Evolutionary conservation across 2,113 vertebrate species (phyloP).

Genomic region (Fregetta grallaria): DNA sequence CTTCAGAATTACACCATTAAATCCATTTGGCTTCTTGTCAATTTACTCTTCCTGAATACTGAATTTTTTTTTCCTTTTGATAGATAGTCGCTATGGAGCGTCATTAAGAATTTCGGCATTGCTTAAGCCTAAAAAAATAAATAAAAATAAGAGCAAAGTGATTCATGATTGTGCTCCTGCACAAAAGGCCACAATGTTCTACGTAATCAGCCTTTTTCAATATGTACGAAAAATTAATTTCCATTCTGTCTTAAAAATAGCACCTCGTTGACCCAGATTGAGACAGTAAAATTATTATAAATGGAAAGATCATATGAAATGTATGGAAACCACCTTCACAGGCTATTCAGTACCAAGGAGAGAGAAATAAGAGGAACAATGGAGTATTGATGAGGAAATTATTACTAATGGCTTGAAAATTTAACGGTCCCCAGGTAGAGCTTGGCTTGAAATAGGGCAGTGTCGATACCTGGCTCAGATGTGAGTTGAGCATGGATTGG

Average conservation of each 20-base stretch:
- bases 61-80: neutral
- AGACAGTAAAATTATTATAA: constrained; percentile 14
- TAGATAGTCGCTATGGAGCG: neutral
- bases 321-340: neutral
- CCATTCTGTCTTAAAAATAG: constrained; percentile 32
- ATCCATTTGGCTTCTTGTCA: neutral
- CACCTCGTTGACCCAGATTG: neutral
- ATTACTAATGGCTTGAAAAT: neutral
- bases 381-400: constrained; percentile 17
- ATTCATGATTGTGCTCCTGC: neutral
- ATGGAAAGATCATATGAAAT: constrained; percentile 11
- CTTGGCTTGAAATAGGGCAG: neutral
- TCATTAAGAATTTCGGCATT: neutral
- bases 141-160: neutral
- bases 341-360: neutral
- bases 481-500: neutral
- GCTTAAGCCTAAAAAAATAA: constrained; percentile 17
- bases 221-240: neutral
- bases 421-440: neutral
- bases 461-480: neutral
- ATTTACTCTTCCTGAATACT: neutral
- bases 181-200: neutral
- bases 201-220: constrained; percentile 18
- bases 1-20: neutral
- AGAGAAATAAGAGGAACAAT: constrained; percentile 6